Base-by-base conservation (phyloP, 2,888 invertebrate genomes). In the Tholera decimalis region DNA sequence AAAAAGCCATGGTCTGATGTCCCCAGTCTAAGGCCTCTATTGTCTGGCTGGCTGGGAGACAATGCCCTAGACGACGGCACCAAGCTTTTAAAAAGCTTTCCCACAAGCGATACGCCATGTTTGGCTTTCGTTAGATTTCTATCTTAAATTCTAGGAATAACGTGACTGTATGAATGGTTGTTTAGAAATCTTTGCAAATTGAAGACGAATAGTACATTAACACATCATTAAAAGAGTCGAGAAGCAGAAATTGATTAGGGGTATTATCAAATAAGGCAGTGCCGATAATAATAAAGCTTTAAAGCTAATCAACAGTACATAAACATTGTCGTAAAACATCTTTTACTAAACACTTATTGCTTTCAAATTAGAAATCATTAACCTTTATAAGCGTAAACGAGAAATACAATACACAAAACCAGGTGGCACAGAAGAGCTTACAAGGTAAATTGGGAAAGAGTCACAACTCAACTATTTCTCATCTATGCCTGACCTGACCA, bases 11-110 rank as follows among this genome's bases (percentile, higher is more conserved):
- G 44, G 82, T 79, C 65, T 54, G 67, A 20, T 64, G 53, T 73
- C 37, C 61, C 33, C 49, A 46, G 74, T 80, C 79, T 81, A 58
- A 61, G 69, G 58, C 67, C 65, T 49, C 73, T 63, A 82, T 83
- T 82, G 83, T 82, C 77, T 79, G 66, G 44, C 46, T 56, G 22
- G 43, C 57, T 64, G 47, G 43, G 33, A 68, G 69, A 77, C 77
- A 79, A 82, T 69, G 50, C 46, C 43, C 35, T 49, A 74, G 54
- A 70, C 63, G 50, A 60, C 41, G 35, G 39, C 35, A 37, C 56
- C 60, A 47, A 15, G 44, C 39, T 68, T 44, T 56, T 46, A 72
- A 37, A 33, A 46, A 68, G 61, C 65, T 57, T 62, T 72, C 49
- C 26, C 28, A 58, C 33, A 46, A 18, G 30, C 28, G 26, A 59